These are phyloP conservation scores for Acipenser transmontanus DNA, from an alignment of 2,797 vertebrate species.

Conservation along the genomic window DNA sequence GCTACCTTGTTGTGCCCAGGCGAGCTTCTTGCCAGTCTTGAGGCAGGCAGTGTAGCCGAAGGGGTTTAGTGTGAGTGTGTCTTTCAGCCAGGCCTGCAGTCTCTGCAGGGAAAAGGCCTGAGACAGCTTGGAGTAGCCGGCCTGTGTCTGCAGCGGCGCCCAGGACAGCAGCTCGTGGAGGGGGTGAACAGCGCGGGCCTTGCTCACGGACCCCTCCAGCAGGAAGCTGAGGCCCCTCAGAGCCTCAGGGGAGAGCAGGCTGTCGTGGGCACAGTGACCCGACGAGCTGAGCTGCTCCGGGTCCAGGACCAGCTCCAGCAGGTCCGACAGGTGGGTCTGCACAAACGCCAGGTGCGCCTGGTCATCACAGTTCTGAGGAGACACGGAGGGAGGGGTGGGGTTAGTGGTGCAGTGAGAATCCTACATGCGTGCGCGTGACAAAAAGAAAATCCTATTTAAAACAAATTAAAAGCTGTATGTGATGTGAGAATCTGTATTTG, in stretches of 20 bases:
- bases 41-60: slow-evolving; percentile 79
- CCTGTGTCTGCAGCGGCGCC: slow-evolving; percentile 58
- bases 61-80: slow-evolving; percentile 70
- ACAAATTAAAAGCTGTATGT: background rate
- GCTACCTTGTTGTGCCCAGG: slow-evolving; percentile 89
- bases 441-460: background rate
- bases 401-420: background rate
- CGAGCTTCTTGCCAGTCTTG: slow-evolving; percentile 79
- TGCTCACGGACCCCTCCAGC: slow-evolving; percentile 70
- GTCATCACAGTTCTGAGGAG: slow-evolving; percentile 85
- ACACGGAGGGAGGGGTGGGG: slow-evolving; percentile 7
- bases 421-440: background rate
- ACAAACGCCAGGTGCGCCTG: slow-evolving; percentile 79
- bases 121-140: slow-evolving; percentile 66
- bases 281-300: slow-evolving; percentile 72
- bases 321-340: slow-evolving; percentile 69
- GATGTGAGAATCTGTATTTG: background rate
- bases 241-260: slow-evolving; percentile 68
- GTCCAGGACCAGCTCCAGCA: slow-evolving; percentile 84
- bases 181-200: slow-evolving; percentile 51
- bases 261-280: slow-evolving; percentile 53
- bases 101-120: slow-evolving; percentile 67
- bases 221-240: slow-evolving; percentile 74
- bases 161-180: slow-evolving; percentile 75
- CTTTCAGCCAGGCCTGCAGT: slow-evolving; percentile 73